Evolutionary conservation across 2,797 vertebrate species (phyloP), one percentile per base, ranked within the genome.

Genomic region (Thunnus albacares): DNA sequence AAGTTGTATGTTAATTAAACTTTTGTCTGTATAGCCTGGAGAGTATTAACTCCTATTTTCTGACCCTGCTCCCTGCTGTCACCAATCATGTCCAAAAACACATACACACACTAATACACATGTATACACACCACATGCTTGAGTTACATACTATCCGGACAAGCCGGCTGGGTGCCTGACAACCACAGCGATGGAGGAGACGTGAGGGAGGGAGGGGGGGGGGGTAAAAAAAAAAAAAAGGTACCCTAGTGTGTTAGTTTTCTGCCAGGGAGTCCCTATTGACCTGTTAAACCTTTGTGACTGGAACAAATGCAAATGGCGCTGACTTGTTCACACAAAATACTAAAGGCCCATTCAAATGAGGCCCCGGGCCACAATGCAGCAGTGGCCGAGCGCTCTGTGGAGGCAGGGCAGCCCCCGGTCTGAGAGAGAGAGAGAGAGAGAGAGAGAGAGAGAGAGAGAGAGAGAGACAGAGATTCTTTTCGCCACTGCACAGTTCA

Each of bases 261-360:
- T 96, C 94, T 96, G 96, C 93, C 95, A 97, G 96, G 94, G 96
- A 95, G 96, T 95, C 95, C 96, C 96, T 96, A 95, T 96, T 97
- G 97, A 97, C 97, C 97, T 97, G 96, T 94, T 97, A 97, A 97
- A 97, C 96, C 97, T 96, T 96, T 96, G 95, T 96, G 97, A 97
- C 97, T 97, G 97, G 96, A 97, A 97, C 96, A 97, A 97, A 97
- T 97, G 97, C 97, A 97, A 97, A 98, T 98, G 94, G 95, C 95
- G 94, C 96, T 96, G 96, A 97, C 96, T 97, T 96, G 96, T 96
- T 96, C 97, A 95, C 95, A 96, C 95, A 96, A 97, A 96, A 96
- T 96, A 96, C 95, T 96, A 96, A 97, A 95, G 95, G 95, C 87
- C 94, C 95, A 96, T 97, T 97, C 96, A 97, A 96, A 96, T 96